These are phyloP conservation scores for Falco peregrinus DNA, from an alignment of 2,797 vertebrate genomes.

Conservation along the genomic window DNA sequence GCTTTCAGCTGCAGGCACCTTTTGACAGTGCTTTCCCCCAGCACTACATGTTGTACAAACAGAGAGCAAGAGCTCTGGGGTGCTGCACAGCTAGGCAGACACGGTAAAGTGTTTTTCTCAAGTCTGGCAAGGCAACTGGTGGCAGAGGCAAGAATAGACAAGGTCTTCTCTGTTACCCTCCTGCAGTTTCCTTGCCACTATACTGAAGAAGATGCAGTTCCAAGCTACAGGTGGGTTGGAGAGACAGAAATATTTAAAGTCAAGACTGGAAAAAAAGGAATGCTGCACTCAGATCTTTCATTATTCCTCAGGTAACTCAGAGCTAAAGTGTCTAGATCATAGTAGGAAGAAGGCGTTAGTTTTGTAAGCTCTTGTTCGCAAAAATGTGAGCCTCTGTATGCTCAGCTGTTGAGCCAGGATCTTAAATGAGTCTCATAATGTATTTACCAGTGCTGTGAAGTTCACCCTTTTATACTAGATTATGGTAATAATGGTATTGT, in stretches of 20 bases:
- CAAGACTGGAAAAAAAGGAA: not conserved
- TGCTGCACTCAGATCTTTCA: not conserved
- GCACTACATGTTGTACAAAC: not conserved
- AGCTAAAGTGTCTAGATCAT: not conserved
- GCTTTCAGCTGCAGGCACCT: not conserved
- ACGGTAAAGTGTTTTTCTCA: not conserved
- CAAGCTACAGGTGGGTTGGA: not conserved
- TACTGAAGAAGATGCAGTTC: not conserved
- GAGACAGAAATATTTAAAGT: not conserved
- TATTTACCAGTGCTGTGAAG: slow-evolving; percentile 57
- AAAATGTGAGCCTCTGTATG: not conserved
- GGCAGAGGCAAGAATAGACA: not conserved
- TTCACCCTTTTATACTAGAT: slow-evolving; percentile 46
- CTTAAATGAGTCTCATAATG: slow-evolving; percentile 42
- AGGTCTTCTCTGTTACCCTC: not conserved
- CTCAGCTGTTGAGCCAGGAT: slow-evolving; percentile 6
- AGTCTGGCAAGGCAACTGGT: not conserved
- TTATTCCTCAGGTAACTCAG: not conserved
- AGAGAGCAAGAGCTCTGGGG: not conserved
- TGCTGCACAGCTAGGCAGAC: not conserved
- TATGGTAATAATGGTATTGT: slow-evolving; percentile 50
- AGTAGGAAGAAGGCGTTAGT: not conserved
- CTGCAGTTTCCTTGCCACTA: not conserved
- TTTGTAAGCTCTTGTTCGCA: slow-evolving; percentile 18
- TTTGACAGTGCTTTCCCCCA: not conserved